Evolutionary conservation across 2,888 invertebrate genomes (phyloP), one percentile per base, ranked within the genome.

Genomic region (Apotomis turbidana): DNA sequence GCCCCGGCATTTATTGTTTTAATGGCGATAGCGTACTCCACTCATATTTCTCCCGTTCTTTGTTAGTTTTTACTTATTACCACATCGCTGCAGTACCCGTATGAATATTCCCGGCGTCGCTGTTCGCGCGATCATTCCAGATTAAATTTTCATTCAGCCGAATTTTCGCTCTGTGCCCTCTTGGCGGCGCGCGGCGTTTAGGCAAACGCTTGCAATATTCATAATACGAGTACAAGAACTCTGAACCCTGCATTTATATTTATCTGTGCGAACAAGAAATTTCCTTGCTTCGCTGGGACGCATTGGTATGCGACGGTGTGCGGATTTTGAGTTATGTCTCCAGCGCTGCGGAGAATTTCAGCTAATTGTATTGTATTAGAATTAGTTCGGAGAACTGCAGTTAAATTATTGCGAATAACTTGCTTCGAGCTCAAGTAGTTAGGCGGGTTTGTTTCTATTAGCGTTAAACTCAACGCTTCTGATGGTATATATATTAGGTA

Each of bases 11-110:
- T 89, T 86, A 87, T 88, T 87, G 88, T 87, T 88, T 86, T 86
- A 88, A 85, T 82, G 82, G 83, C 82, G 82, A 85, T 82, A 82
- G 83, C 82, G 83, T 75, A 78, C 81, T 80, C 85, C 81, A 81
- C 86, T 89, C 89, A 87, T 88, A 88, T 87, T 85, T 86, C 83
- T 80, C 81, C 60, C 62, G 59, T 76, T 77, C 80, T 80, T 83
- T 83, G 80, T 88, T 90, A 86, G 85, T 87, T 88, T 90, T 88
- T 88, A 88, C 87, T 86, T 86, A 86, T 87, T 85, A 85, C 81
- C 82, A 75, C 81, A 80, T 78, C 76, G 83, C 80, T 80, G 85
- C 86, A 84, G 83, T 79, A 80, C 80, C 80, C 83, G 82, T 86
- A 85, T 87, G 87, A 87, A 89, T 88, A 89, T 84, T 87, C 86